A percentile compares a stretch with the other conserved stretches of the same genome.
phyloP scores from a whole-genome alignment of 2,888 invertebrate species.

The Lasioglossum pauxillum region DNA sequence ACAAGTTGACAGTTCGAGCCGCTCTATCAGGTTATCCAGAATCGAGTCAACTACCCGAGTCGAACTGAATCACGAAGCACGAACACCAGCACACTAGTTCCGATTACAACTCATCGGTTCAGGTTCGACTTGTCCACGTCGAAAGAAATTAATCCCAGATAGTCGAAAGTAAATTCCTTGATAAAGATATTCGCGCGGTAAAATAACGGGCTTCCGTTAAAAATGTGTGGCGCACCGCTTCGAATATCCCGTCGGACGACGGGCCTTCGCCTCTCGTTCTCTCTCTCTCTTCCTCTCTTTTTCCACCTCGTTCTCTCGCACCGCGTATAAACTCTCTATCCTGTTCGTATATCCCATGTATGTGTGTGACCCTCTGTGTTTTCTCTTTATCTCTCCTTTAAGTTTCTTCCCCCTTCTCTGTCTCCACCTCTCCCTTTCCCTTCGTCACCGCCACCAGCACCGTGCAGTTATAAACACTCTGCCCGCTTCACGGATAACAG shows the following conservation, averaged over 20 bases:
- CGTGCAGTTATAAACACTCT: constrained; percentile 75
- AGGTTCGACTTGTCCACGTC: constrained; percentile 6
- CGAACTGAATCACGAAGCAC: constrained; percentile 11
- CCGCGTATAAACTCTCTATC: constrained; percentile 27
- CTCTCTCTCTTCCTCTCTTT: constrained; percentile 10
- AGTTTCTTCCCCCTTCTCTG: constrained; percentile 48
- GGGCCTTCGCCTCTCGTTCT: constrained; percentile 32
- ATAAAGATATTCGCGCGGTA: constrained; percentile 43
- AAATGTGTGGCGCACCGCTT: constrained; percentile 62
- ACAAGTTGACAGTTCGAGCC: constrained; percentile 55
- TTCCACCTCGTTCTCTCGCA: constrained; percentile 17
- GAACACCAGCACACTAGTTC: background rate
- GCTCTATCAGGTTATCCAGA: constrained; percentile 62
- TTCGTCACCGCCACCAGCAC: constrained; percentile 71
- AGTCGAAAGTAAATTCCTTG: constrained; percentile 14
- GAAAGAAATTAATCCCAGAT: background rate
- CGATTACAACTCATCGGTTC: background rate
- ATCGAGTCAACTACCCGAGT: constrained; percentile 24
- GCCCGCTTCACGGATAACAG: constrained; percentile 73
- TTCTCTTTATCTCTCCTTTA: constrained; percentile 43
- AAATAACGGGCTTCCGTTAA: constrained; percentile 49
- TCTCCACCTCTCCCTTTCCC: constrained; percentile 60
- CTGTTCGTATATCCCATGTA: constrained; percentile 13
- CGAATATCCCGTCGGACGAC: constrained; percentile 56
- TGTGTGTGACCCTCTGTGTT: background rate